Evolutionary conservation across 2,888 invertebrate species (phyloP).

Genomic region (Ellobium chinense): DNA sequence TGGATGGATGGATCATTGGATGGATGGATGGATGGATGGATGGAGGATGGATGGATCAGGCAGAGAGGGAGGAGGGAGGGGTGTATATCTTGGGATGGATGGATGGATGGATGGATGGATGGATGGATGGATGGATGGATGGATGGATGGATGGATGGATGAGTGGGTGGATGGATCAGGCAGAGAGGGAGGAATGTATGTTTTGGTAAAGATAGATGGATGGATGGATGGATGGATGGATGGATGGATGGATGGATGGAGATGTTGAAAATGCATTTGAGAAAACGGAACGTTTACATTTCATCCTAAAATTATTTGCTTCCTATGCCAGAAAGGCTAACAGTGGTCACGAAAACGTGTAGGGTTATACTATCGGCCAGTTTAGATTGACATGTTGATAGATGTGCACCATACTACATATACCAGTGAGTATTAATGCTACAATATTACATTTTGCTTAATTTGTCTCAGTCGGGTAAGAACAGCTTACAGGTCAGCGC

Average conservation of each 20-base stretch:
- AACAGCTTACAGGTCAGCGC: conserved; percentile 42
- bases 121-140: background rate
- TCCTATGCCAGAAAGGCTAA: too few species aligned
- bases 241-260: background rate
- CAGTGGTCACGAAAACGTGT: too few species aligned
- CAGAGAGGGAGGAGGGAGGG: background rate
- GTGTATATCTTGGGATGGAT: too few species aligned
- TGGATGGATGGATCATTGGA: background rate
- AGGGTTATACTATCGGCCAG: too few species aligned
- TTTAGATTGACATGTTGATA: too few species aligned
- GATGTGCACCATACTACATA: too few species aligned
- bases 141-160: background rate
- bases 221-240: background rate
- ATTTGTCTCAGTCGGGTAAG: too few species aligned
- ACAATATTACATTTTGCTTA: too few species aligned
- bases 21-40: background rate
- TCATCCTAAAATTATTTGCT: too few species aligned
- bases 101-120: background rate
- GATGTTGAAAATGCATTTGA: too few species aligned
- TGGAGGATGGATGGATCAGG: background rate
- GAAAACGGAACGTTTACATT: background rate
- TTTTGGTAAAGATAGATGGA: background rate
- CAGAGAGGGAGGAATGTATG: too few species aligned
- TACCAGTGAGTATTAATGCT: too few species aligned
- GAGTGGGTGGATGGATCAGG: background rate